A percentile compares a stretch with the other conserved stretches of the same genome.
Conservation (phyloP, 1,140 invertebrate species). For the Panagrolaimus sp. region DNA sequence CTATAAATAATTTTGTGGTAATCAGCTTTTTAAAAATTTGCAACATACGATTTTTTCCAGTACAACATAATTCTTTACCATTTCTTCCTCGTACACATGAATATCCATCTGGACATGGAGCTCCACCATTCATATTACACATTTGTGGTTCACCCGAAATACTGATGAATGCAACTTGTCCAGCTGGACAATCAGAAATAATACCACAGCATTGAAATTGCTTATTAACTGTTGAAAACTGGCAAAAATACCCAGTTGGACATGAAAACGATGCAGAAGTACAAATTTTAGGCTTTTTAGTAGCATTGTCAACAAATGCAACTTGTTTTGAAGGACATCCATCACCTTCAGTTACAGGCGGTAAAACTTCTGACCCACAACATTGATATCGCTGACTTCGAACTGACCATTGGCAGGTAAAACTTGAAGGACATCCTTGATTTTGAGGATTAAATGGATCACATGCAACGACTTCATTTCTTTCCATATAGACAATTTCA, state of each 20-base stretch:
- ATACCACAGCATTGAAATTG: slow-evolving; percentile 58
- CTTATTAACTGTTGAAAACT: slow-evolving; percentile 51
- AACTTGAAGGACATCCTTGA: slow-evolving; percentile 53
- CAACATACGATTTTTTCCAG: slow-evolving; percentile 43
- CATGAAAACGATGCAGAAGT: slow-evolving; percentile 56
- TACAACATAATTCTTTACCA: slow-evolving; percentile 54
- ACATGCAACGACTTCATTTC: slow-evolving; percentile 55
- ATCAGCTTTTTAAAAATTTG: neutral
- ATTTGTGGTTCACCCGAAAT: slow-evolving; percentile 56
- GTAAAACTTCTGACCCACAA: slow-evolving; percentile 32
- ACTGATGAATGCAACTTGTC: slow-evolving; percentile 55
- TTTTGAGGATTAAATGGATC: slow-evolving; percentile 58
- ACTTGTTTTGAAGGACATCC: slow-evolving; percentile 52
- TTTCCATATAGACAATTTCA: slow-evolving; percentile 57
- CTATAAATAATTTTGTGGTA: slow-evolving; percentile 29
- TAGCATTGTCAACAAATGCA: slow-evolving; percentile 46
- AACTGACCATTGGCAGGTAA: slow-evolving; percentile 57
- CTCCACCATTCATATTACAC: slow-evolving; percentile 54
- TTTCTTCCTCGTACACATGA: slow-evolving; percentile 49
- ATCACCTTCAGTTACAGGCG: slow-evolving; percentile 19
- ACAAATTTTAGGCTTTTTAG: slow-evolving; percentile 54
- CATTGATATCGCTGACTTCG: slow-evolving; percentile 55
- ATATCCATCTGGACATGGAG: slow-evolving; percentile 50
- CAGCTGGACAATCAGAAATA: slow-evolving; percentile 55
- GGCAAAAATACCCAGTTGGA: slow-evolving; percentile 53